These are phyloP conservation scores for Actinia tenebrosa DNA, from an alignment of 64 coral and sea anemone species.

Conservation along the genomic window DNA sequence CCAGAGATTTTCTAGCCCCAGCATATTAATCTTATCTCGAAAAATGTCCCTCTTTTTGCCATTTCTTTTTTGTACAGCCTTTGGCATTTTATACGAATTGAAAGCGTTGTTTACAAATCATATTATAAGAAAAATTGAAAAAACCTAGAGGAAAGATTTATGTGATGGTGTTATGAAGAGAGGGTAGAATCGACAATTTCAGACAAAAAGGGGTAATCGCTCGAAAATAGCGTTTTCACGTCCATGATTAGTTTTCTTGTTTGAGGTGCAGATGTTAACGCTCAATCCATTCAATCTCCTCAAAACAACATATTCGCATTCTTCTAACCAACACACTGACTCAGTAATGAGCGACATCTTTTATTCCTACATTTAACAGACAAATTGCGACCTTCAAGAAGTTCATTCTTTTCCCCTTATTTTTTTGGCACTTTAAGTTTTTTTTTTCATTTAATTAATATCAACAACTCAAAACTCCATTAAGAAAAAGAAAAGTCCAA, in stretches of 20 bases:
- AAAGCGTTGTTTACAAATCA: slow-evolving; percentile 7
- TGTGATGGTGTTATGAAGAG: neutral
- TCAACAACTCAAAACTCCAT: neutral
- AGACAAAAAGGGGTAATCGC: neutral
- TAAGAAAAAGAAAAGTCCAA: neutral
- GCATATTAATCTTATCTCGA: slow-evolving; percentile 18
- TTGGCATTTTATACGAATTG: slow-evolving; percentile 14
- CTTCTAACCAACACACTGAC: neutral
- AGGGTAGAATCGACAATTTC: too few relatives aligned
- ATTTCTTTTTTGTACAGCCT: slow-evolving; percentile 9
- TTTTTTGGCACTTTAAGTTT: neutral
- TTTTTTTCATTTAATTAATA: neutral
- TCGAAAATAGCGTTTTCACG: neutral
- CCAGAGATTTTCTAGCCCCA: slow-evolving; percentile 4
- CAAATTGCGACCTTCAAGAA: neutral
- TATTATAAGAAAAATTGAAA: neutral
- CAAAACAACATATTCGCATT: neutral
- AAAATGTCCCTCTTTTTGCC: slow-evolving; percentile 14
- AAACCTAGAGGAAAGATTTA: neutral
- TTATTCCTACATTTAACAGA: neutral
- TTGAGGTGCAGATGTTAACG: neutral
- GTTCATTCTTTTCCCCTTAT: neutral
- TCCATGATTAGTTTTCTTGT: neutral
- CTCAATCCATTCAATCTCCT: neutral
- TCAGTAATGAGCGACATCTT: neutral